phyloP scores from a whole-genome alignment of 2,888 invertebrate genomes.

The Metallyticus violacea region DNA sequence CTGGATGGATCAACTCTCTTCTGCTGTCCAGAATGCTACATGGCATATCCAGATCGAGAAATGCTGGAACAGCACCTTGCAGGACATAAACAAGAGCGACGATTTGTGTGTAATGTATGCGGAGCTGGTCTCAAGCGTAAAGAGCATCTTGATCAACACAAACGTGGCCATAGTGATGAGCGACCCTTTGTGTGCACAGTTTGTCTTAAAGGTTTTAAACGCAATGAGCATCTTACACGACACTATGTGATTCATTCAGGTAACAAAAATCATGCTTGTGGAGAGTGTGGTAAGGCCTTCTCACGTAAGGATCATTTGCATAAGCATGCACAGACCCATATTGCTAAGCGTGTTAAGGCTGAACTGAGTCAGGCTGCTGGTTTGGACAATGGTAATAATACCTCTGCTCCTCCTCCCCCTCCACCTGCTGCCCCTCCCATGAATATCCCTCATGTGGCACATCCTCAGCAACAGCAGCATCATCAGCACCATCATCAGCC shows the following conservation, averaged over 20 bases:
- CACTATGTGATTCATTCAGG: conserved; percentile 54
- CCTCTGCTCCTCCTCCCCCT: not conserved
- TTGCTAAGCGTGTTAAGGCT: conserved; percentile 26
- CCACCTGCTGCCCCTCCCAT: not conserved
- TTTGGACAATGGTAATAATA: not conserved
- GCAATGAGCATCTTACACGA: conserved; percentile 54
- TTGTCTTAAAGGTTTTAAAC: conserved; percentile 45
- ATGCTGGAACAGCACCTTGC: conserved; percentile 48
- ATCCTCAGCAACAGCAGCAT: not conserved
- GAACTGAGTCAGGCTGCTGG: conserved; percentile 17
- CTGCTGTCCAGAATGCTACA: conserved; percentile 50
- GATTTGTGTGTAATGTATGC: conserved; percentile 52
- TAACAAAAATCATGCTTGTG: conserved; percentile 50
- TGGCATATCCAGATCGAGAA: conserved; percentile 47
- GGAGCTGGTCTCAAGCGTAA: conserved; percentile 53
- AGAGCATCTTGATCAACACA: conserved; percentile 51
- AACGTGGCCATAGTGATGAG: conserved; percentile 50
- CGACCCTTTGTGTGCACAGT: conserved; percentile 41
- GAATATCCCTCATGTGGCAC: not conserved
- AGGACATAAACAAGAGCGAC: conserved; percentile 45
- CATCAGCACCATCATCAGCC: not conserved
- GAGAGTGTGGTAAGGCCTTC: conserved; percentile 51
- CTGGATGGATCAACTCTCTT: conserved; percentile 48
- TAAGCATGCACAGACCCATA: conserved; percentile 47
- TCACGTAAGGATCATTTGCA: conserved; percentile 53